Evolutionary conservation across 2,113 vertebrate species (phyloP).

Genomic region (Indicator indicator): DNA sequence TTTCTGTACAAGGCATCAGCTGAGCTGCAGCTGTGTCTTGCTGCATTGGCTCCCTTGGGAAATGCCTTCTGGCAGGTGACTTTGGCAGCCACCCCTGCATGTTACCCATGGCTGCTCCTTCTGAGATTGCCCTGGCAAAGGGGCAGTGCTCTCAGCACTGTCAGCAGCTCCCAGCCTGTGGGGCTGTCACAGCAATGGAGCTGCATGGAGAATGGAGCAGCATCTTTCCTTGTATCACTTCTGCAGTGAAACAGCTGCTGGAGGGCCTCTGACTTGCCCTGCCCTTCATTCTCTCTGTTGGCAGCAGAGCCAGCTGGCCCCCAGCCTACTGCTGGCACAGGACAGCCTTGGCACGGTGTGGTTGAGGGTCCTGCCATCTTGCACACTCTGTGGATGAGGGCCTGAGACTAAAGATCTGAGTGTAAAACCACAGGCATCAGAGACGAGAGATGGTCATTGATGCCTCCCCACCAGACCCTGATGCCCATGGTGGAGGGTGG

Average conservation of each 20-base stretch:
- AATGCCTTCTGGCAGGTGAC: neutral
- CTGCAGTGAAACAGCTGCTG: neutral
- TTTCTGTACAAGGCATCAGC: neutral
- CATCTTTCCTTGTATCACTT: neutral
- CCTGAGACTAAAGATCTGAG: neutral
- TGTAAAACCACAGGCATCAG: neutral
- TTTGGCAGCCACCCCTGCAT: fast-evolving
- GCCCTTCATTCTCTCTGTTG: neutral
- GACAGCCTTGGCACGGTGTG: neutral
- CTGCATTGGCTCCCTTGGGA: neutral
- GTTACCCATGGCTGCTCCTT: neutral
- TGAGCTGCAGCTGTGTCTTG: neutral
- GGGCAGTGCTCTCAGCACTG: fast-evolving
- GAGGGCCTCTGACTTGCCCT: neutral
- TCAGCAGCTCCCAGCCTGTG: fast-evolving
- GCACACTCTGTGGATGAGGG: neutral
- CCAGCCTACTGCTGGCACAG: neutral
- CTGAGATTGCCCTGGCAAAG: neutral
- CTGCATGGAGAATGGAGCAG: neutral
- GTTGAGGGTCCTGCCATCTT: neutral
- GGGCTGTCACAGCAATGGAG: neutral
- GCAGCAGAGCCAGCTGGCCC: neutral
- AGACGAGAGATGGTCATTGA: neutral
- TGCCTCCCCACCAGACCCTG: fast-evolving
- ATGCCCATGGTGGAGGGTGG: neutral